Base-by-base conservation (phyloP, 2,113 vertebrate genomes). In the Halichoerus grypus region DNA sequence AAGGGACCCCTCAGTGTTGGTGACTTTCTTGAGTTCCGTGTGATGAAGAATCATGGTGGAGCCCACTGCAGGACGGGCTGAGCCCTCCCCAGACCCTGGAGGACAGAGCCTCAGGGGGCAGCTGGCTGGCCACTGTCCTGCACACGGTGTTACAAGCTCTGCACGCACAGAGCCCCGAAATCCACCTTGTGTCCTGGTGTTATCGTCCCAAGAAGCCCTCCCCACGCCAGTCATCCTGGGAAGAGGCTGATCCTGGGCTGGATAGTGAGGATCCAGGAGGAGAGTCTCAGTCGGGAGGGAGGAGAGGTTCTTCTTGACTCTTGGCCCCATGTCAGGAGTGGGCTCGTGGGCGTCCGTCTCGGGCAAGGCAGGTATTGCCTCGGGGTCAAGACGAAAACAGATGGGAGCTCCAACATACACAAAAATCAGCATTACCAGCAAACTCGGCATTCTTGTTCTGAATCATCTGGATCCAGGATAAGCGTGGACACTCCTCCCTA, bases 101-200 rank as follows among this genome's bases (percentile, higher is more conserved):
- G 28, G 18, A 49, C 21, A n/a, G 72, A 24, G 19, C 14, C 21
- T 3, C 8, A 5, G 24, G 3, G 53, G 53, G 33, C 53, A 8
- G 69, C 26, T 4, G 4, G 69, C 4, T 1, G 31, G 69, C n/a
- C 2, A 8, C 36, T 61, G 51, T 26, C 85, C 67, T 36, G 7
- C 1, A 3, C 10, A 4, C 1, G 0, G 2, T 6, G 14, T 14
- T 1, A 19, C 0, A 3, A 12, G 14, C 12, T 26, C 36, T 31
- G 53, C 3, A 8, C 1, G 22, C 13, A n/a, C 33, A 24, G 63
- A 18, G 33, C 15, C 46, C 14, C 12, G 10, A 77, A 33, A n/a
- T 11, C 28, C 12, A 0, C 26, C 36, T 7, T 18, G 12, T 14
- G 26, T 74, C 8, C 53, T 59, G 26, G 26, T 3, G 31, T n/a